Evolutionary conservation across 2,113 vertebrate genomes (phyloP).

Genomic region (Megaptera novaeangliae): DNA sequence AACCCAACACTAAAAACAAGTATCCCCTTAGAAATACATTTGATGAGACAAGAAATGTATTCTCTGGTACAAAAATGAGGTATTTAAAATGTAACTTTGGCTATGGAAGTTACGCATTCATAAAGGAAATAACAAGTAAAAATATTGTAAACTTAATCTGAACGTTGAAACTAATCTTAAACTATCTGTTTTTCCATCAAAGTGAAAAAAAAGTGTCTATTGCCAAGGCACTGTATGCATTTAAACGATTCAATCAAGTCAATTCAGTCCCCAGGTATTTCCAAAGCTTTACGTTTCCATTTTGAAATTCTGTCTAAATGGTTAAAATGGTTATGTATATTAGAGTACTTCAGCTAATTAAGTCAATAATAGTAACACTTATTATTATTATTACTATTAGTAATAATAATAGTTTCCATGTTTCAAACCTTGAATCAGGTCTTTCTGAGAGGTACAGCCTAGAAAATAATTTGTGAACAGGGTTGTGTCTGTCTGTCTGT

Average conservation of each 20-base stretch:
- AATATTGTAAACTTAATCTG: neutral
- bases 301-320: neutral
- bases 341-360: neutral
- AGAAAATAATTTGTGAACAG: neutral
- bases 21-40: neutral
- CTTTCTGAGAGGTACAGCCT: neutral
- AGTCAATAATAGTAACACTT: neutral
- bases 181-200: neutral
- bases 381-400: neutral
- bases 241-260: neutral
- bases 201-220: neutral
- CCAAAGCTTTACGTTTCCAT: neutral
- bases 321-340: neutral
- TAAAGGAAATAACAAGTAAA: neutral
- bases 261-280: neutral
- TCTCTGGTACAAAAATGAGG: neutral
- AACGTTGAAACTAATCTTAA: slow-evolving; percentile 2
- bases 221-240: neutral
- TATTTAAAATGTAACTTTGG: neutral
- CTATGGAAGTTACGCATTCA: neutral
- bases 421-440: neutral
- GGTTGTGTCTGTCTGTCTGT: neutral
- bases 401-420: neutral
- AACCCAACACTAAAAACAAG: neutral
- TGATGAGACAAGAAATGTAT: neutral